Evolutionary conservation across 2,797 vertebrate species (phyloP).

Genomic region (Enteromius unitaeniatus): DNA sequence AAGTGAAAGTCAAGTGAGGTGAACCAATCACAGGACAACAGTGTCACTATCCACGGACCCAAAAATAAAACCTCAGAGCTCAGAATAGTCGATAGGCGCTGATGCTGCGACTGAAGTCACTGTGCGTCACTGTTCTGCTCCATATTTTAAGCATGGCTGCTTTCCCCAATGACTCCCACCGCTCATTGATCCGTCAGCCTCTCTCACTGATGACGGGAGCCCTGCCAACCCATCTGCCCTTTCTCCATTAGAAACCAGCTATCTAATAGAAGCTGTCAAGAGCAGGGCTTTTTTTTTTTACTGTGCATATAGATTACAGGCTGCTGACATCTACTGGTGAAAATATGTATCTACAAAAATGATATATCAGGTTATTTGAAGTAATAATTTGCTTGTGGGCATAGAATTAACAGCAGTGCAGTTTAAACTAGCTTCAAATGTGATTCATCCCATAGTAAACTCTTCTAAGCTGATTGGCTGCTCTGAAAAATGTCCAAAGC

Average conservation of each 20-base stretch:
- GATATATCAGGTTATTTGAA: background rate
- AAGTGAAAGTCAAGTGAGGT: slow-evolving; percentile 71
- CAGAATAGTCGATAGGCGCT: slow-evolving; percentile 74
- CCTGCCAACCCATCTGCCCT: slow-evolving; percentile 42
- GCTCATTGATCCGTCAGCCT: slow-evolving; percentile 51
- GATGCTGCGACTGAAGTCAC: slow-evolving; percentile 66
- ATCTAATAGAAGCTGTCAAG: slow-evolving; percentile 30
- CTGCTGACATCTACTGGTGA: slow-evolving; percentile 47
- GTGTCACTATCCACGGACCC: slow-evolving; percentile 75
- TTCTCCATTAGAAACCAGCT: slow-evolving; percentile 44
- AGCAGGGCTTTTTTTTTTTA: background rate
- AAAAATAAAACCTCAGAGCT: slow-evolving; percentile 64
- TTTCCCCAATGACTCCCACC: slow-evolving; percentile 75
- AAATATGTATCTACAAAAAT: background rate
- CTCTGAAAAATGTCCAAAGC: background rate
- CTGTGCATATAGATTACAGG: background rate
- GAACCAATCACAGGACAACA: slow-evolving; percentile 70
- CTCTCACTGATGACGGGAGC: slow-evolving; percentile 33
- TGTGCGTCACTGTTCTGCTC: slow-evolving; percentile 78
- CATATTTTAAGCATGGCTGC: slow-evolving; percentile 81
- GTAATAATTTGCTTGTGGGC: background rate
- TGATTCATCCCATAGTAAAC: background rate
- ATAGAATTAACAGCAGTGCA: background rate
- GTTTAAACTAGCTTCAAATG: background rate
- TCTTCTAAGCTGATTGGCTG: background rate